phyloP scores from a whole-genome alignment of 2,113 vertebrate genomes.

The Phrynosoma platyrhinos region DNA sequence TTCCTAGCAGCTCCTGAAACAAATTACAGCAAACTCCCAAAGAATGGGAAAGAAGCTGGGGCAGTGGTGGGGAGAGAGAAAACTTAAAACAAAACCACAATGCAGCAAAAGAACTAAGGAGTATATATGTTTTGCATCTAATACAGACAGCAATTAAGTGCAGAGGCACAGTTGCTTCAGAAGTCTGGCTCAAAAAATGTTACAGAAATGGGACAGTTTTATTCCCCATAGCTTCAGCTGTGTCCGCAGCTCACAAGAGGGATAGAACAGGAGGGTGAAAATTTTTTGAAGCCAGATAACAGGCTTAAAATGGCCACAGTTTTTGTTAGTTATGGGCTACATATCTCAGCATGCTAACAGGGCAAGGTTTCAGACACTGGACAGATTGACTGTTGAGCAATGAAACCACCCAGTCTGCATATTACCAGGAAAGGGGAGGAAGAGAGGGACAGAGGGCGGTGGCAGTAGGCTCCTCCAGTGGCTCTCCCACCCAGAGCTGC shows the following conservation, averaged over 20 bases:
- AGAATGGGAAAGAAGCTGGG: neutral
- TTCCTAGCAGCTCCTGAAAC: neutral
- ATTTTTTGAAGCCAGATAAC: too few relatives aligned
- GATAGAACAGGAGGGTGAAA: too few relatives aligned
- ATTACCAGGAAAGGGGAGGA: too few relatives aligned
- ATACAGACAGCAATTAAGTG: neutral
- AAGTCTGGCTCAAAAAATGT: too few relatives aligned
- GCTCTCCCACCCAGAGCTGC: too few relatives aligned
- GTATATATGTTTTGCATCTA: neutral
- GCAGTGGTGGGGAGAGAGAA: neutral
- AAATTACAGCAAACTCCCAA: neutral
- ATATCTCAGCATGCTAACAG: neutral
- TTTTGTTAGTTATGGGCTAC: neutral
- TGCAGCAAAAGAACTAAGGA: constrained; percentile 1
- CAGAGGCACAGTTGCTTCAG: neutral
- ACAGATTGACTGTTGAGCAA: neutral
- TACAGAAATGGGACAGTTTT: neutral
- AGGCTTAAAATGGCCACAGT: neutral
- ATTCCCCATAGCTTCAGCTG: too few relatives aligned
- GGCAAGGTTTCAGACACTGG: neutral
- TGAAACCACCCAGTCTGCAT: neutral
- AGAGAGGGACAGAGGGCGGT: too few relatives aligned
- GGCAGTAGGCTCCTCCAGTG: too few relatives aligned
- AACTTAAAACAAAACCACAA: neutral
- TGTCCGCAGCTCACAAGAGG: too few relatives aligned